Conservation (phyloP, 2,797 vertebrate species). For the Parauchenoglanis punctatus region DNA sequence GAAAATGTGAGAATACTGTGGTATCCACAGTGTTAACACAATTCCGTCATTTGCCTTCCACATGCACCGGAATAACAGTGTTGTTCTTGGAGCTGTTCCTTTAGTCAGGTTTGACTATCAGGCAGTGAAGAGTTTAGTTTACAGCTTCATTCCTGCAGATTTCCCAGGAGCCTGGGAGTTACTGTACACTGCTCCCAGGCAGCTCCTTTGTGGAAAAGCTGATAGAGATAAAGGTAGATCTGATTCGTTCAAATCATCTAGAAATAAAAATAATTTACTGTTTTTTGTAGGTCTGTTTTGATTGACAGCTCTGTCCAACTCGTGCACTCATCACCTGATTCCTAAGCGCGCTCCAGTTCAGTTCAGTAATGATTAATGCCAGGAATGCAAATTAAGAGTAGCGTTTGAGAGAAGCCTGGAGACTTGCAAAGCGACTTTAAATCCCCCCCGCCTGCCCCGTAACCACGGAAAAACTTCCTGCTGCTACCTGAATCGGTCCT, state of each 20-base stretch:
- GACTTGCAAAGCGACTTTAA: constrained; percentile 19
- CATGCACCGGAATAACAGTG: background rate
- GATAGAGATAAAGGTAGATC: background rate
- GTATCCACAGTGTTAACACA: background rate
- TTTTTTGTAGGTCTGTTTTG: background rate
- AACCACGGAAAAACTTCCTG: constrained; percentile 12
- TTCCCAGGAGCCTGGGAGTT: constrained; percentile 7
- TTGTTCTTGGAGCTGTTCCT: constrained; percentile 33
- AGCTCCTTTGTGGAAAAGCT: background rate
- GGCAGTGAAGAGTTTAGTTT: background rate
- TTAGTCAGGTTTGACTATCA: constrained; percentile 23
- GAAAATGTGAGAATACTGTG: background rate
- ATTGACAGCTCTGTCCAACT: background rate
- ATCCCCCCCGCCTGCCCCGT: background rate
- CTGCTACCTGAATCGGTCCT: constrained; percentile 14
- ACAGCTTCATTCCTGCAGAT: constrained; percentile 22
- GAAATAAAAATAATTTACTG: background rate
- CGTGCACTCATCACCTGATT: background rate
- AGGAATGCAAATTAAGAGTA: background rate
- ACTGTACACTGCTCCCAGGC: background rate
- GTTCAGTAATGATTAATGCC: background rate
- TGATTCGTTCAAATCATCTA: background rate
- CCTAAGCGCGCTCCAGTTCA: background rate
- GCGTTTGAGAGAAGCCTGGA: constrained; percentile 1
- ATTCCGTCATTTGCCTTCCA: background rate